Evolutionary conservation across 2,113 vertebrate species (phyloP), one percentile per base, ranked within the genome.

Genomic region (Natator depressus): DNA sequence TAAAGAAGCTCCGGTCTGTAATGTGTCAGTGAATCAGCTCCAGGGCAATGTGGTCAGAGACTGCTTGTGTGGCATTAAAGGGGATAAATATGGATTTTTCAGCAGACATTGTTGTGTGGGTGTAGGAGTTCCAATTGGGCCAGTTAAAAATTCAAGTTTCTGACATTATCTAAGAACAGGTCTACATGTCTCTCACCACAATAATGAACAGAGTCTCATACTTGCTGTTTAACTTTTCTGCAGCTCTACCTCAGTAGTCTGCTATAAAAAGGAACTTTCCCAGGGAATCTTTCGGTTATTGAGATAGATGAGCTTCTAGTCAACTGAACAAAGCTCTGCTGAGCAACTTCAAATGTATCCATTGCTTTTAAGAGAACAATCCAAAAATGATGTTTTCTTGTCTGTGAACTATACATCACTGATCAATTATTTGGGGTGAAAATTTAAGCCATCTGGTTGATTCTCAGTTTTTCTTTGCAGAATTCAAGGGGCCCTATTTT

Each of bases 221-320:
- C 49, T 16, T 62, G 29, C 42, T 65, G 59, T 51, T 35, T 14
- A 3, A 3, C 17, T 80, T 27, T 89, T 80, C 53, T 65, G 35
- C 65, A 72, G n/a, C 55, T 82, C 88, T 90, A 38, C 53, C 80
- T 47, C 57, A 12, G 38, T 87, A 89, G 46, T 57, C 95, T 89
- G 53, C 22, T 91, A 19, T 85, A 85, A 79, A 16, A 94, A 83
- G 16, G 19, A 8, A 65, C 47, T 91, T 95, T 92, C 55, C 75
- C 80, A 83, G 38, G 42, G 69, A 94, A 54, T 6, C 27, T 47
- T 87, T 84, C 10, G 72, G 10, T 59, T 76, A 50, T 82, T 62
- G 53, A 53, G 87, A 59, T 3, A 85, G 7, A 42, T 0, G 0
- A 87, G 2, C 10, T 85, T 29, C 17, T 50, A 82, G 24, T 16